phyloP scores from a whole-genome alignment of 2,797 vertebrate species.

The Sphenopsis melanotis region DNA sequence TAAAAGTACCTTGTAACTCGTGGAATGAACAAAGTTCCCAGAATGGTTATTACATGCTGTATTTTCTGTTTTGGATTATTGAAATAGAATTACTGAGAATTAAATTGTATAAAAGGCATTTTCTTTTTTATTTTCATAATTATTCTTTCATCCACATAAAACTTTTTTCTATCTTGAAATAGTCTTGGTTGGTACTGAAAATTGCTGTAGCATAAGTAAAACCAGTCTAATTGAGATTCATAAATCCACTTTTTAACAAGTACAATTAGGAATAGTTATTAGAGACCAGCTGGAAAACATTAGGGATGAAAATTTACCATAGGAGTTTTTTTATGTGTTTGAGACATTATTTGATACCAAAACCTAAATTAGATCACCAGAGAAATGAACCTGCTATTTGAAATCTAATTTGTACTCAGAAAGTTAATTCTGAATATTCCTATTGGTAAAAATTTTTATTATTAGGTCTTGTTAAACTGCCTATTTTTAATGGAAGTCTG shows the following conservation, averaged over 20 bases:
- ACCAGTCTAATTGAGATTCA: constrained; percentile 76
- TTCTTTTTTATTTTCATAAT: constrained; percentile 70
- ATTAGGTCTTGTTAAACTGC: constrained; percentile 52
- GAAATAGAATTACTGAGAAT: constrained; percentile 57
- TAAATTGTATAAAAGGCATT: constrained; percentile 31
- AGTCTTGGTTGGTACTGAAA: constrained; percentile 41
- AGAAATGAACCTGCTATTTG: constrained; percentile 65
- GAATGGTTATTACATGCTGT: constrained; percentile 15
- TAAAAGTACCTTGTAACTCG: constrained; percentile 21
- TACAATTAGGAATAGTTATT: constrained; percentile 79
- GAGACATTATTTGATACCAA: constrained; percentile 64
- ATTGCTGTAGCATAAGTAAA: constrained; percentile 57
- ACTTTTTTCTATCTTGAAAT: constrained; percentile 48
- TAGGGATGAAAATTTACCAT: constrained; percentile 57
- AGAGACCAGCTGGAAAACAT: constrained; percentile 72
- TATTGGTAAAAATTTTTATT: constrained; percentile 72
- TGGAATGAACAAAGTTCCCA: constrained; percentile 24
- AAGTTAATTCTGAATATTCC: constrained; percentile 68
- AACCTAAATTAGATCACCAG: constrained; percentile 67
- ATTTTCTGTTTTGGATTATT: constrained; percentile 43
- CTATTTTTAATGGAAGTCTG: constrained; percentile 36
- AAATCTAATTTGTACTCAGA: constrained; percentile 69
- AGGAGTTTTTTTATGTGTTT: constrained; percentile 66
- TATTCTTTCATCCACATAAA: constrained; percentile 64
- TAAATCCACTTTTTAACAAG: constrained; percentile 80